Percentiles rank a stretch among this genome's conserved stretches.
Conservation (phyloP, 1,140 invertebrate species). For the Drosophila biarmipes region DNA sequence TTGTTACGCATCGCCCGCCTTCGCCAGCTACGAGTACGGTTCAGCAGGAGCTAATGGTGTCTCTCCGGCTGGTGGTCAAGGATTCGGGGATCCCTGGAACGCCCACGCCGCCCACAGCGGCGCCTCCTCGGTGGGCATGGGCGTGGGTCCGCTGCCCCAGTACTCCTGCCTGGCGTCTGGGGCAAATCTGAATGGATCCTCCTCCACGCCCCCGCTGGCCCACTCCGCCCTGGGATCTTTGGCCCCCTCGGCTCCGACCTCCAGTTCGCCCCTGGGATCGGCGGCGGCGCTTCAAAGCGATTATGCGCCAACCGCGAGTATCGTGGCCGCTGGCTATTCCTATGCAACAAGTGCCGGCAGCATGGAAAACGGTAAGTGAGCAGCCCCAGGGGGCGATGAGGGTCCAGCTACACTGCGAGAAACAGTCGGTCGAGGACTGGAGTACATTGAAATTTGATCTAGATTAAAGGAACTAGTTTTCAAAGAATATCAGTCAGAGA, state of each 20-base stretch:
- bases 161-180: slow-evolving; percentile 71
- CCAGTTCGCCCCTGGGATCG: slow-evolving; percentile 46
- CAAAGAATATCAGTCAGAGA: too few species aligned
- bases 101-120: slow-evolving; percentile 68
- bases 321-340: slow-evolving; percentile 77
- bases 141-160: slow-evolving; percentile 60
- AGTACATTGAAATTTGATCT: too few species aligned
- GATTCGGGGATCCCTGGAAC: slow-evolving; percentile 69
- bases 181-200: slow-evolving; percentile 60
- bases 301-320: slow-evolving; percentile 71
- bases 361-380: slow-evolving; percentile 82
- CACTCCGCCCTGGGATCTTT: slow-evolving; percentile 55
- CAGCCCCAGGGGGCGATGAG: slow-evolving; percentile 15
- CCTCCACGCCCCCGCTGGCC: slow-evolving; percentile 69
- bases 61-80: slow-evolving; percentile 30
- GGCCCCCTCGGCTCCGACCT: slow-evolving; percentile 24
- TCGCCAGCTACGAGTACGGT: slow-evolving; percentile 69
- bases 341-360: slow-evolving; percentile 74
- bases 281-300: slow-evolving; percentile 72
- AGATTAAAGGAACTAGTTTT: too few species aligned
- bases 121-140: slow-evolving; percentile 42
- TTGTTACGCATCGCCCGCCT: slow-evolving; percentile 70
- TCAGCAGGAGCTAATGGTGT: slow-evolving; percentile 31
- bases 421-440: neutral
- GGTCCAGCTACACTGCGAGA: slow-evolving; percentile 7